Evolutionary conservation across 2,797 vertebrate species (phyloP).

Genomic region (Schizopygopsis malacanthus): DNA sequence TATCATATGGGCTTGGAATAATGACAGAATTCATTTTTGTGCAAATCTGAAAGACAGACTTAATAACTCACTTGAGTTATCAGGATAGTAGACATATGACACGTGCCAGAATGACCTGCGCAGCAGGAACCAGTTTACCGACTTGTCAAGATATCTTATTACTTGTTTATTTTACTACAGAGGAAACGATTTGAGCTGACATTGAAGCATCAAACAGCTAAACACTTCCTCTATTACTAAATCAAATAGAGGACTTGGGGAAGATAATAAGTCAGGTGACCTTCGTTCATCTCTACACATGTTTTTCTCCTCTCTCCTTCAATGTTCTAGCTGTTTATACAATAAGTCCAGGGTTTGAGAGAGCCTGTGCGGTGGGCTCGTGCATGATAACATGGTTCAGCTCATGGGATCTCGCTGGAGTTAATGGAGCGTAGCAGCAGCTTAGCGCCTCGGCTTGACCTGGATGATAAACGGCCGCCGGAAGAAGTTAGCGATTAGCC

Average conservation of each 20-base stretch:
- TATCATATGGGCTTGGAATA: background rate
- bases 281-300: background rate
- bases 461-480: slow-evolving; percentile 45
- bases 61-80: background rate
- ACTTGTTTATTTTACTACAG: slow-evolving; percentile 21
- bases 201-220: background rate
- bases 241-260: background rate
- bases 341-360: background rate
- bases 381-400: slow-evolving; percentile 46
- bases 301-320: background rate
- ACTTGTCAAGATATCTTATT: slow-evolving; percentile 10
- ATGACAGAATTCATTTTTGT: background rate
- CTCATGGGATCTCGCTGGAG: slow-evolving; percentile 30
- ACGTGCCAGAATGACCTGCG: slow-evolving; percentile 3
- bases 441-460: slow-evolving; percentile 56
- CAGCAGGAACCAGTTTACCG: background rate
- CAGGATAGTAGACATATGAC: background rate
- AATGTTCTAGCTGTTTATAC: background rate
- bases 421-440: slow-evolving; percentile 46
- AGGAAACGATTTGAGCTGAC: background rate
- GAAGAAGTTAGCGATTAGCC: slow-evolving; percentile 5
- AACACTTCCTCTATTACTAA: background rate
- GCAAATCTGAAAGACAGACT: background rate
- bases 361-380: slow-evolving; percentile 5
- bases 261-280: background rate